These are phyloP conservation scores for Sturnus vulgaris DNA, from an alignment of 2,113 vertebrate species.

Conservation along the genomic window DNA sequence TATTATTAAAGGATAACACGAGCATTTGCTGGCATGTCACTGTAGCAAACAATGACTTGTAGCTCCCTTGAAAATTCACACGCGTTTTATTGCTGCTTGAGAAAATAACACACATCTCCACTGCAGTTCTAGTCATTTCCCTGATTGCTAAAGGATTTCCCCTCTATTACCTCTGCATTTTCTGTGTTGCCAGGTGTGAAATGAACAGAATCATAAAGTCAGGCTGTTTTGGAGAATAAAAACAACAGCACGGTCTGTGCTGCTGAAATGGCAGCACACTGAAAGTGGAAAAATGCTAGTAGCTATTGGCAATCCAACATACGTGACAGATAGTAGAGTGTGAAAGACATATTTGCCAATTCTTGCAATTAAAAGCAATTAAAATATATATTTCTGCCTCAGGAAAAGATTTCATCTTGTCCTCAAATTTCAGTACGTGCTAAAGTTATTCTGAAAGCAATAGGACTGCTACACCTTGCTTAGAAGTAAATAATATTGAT, in stretches of 20 bases:
- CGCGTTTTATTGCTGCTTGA: conserved; percentile 22
- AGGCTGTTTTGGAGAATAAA: conserved; percentile 23
- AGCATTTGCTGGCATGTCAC: not conserved
- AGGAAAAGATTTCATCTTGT: not conserved
- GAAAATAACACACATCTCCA: conserved; percentile 22
- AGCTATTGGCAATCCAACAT: not conserved
- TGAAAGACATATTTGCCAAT: not conserved
- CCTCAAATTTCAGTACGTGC: not conserved
- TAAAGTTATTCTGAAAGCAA: not conserved
- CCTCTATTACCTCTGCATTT: conserved; percentile 54
- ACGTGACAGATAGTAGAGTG: not conserved
- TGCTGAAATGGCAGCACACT: not conserved
- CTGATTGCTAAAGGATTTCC: conserved; percentile 45
- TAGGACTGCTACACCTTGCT: not conserved
- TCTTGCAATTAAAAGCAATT: not conserved
- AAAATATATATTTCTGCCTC: not conserved
- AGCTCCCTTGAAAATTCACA: conserved; percentile 30
- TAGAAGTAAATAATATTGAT: not conserved
- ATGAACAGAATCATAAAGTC: conserved; percentile 56
- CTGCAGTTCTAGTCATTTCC: conserved; percentile 10
- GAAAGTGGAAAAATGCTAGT: not conserved
- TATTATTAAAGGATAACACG: conserved; percentile 20
- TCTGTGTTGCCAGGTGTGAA: conserved; percentile 63
- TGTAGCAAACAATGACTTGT: conserved; percentile 36
- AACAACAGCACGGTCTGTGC: not conserved